Conservation (phyloP, 2,888 invertebrate genomes). For the Deilephila porcellus region DNA sequence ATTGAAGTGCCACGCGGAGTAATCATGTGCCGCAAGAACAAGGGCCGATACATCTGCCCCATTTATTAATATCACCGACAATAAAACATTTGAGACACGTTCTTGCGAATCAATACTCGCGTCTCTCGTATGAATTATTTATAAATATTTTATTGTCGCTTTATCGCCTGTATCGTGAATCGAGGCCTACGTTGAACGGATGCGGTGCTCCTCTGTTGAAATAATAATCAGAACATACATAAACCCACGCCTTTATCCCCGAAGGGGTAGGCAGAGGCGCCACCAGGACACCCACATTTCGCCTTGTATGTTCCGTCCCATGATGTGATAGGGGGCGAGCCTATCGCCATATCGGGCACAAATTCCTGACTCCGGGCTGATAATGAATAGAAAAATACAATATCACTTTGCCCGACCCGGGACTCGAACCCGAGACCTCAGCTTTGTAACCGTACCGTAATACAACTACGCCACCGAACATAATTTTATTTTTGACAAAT, state of each 20-base stretch:
- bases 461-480: too few species aligned
- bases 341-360: too few species aligned
- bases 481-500: conserved; percentile 84
- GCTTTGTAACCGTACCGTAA: too few species aligned
- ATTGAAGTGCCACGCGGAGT: conserved; percentile 69
- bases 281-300: too few species aligned
- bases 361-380: too few species aligned
- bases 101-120: conserved; percentile 81
- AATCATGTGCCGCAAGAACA: conserved; percentile 63
- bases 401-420: too few species aligned
- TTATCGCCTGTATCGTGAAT: conserved; percentile 77
- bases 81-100: conserved; percentile 84
- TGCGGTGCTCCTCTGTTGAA: conserved; percentile 62
- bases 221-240: conserved; percentile 81
- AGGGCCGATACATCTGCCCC: conserved; percentile 73
- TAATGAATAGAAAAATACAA: too few species aligned
- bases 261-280: too few species aligned
- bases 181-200: conserved; percentile 55
- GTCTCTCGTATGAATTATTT: conserved; percentile 78
- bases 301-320: too few species aligned
- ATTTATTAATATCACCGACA: conserved; percentile 77
- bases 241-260: too few species aligned
- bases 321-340: too few species aligned
- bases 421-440: too few species aligned
- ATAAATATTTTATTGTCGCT: conserved; percentile 80